Evolutionary conservation across 1,140 invertebrate genomes (phyloP), one percentile per base, ranked within the genome.

Genomic region (Lepidostoma basale): DNA sequence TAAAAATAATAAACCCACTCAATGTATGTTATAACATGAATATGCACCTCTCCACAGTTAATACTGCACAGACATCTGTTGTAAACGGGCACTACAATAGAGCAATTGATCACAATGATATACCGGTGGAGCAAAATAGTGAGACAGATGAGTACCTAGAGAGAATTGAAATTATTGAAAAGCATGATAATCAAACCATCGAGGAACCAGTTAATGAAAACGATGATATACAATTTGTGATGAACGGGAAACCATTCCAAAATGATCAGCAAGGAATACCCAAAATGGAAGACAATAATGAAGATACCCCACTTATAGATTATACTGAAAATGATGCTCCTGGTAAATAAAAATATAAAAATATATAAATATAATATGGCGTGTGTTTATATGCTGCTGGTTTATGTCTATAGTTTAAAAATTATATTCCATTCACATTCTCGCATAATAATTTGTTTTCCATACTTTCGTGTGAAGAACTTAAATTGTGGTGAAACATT

Each of bases 301-400:
- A 64, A 23, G 28, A 62, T 16, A 39, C 16, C 23, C 16, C 22
- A 12, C 10, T 30, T 20, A 22, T 18, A n/a, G 45, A 64, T 33
- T 18, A 36, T n/a, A 8, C 40, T 22, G 45, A 39, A 64, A 52
- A 20, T 30, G 44, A 64, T 33, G 14, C 44, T 25, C 45, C 44
- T 30, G 62, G 62, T 64, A 52, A 62, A 45, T 62, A 62, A 63
- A 47, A 56, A 56, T 56, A 56, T 14, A 30, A 5, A 56, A 49
- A n/a, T 22, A 20, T 5, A 45, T n/a, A n/a, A n/a, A n/a, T n/a
- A n/a, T n/a, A n/a, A n/a, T n/a, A n/a, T n/a, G n/a, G n/a, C n/a
- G n/a, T n/a, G n/a, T n/a, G n/a, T n/a, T n/a, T n/a, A n/a, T n/a
- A n/a, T n/a, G n/a, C n/a, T n/a, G n/a, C n/a, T n/a, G n/a, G n/a